These are phyloP conservation scores for Myiotriccus ornatus DNA, from an alignment of 2,797 vertebrate species.

Conservation along the genomic window DNA sequence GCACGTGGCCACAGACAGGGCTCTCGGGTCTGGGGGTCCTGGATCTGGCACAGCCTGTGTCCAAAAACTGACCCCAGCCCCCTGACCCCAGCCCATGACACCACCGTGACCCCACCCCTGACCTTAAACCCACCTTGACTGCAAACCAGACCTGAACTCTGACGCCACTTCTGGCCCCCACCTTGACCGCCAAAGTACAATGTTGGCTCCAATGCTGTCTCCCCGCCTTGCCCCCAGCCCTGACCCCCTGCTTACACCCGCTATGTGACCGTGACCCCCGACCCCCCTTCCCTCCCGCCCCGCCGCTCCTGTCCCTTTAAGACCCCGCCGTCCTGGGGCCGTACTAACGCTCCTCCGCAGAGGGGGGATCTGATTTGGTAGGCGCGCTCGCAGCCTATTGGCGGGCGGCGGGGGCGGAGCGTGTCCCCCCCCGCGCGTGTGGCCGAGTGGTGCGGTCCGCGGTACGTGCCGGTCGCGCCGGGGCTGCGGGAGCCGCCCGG, in stretches of 20 bases:
- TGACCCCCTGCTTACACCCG: not conserved
- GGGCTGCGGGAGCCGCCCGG: not conserved
- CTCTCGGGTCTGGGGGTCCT: not conserved
- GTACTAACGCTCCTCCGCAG: not conserved
- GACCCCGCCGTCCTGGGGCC: not conserved
- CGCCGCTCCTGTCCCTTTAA: not conserved
- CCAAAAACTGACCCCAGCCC: not conserved
- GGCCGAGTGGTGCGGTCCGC: not conserved
- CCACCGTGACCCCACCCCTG: not conserved
- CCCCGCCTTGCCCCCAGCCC: fast-evolving
- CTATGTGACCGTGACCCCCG: not conserved
- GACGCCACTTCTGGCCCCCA: not conserved
- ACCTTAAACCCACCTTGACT: too few relatives aligned
- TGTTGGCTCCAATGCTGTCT: not conserved
- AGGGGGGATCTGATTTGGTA: fast-evolving
- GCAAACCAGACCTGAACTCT: not conserved
- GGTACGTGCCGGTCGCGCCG: slow-evolving; percentile 19
- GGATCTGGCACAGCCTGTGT: not conserved
- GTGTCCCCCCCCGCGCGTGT: fast-evolving
- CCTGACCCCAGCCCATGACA: not conserved
- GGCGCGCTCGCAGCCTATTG: not conserved
- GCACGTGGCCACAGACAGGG: not conserved
- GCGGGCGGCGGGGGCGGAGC: not conserved
- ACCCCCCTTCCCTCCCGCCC: fast-evolving
- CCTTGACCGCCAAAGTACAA: fast-evolving